Evolutionary conservation across 2,888 invertebrate genomes (phyloP), one percentile per base, ranked within the genome.

Genomic region (Drosophila recens): DNA sequence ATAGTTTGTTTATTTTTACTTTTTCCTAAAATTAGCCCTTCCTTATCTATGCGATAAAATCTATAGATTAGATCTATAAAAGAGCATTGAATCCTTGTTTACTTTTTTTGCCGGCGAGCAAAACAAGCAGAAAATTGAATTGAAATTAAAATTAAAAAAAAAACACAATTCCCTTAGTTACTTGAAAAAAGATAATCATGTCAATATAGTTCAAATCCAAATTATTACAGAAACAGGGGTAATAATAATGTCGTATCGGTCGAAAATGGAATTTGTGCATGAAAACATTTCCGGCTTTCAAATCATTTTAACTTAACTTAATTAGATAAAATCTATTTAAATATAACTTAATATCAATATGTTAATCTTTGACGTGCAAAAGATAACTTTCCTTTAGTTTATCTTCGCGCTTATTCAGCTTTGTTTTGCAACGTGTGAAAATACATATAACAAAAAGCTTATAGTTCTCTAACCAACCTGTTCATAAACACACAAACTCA

Each of bases 401-500:
- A 20, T 6, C 4, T 8, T 51, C 1, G 20, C 8, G 34, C 13
- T 33, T 11, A 10, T 33, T 34, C 34, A 34, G 11, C 17, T 20
- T 13, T 20, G 11, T 11, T 17, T 2, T 11, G 17, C 17, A 17
- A 34, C 13, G 34, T 43, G 20, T 34, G 42, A 34, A 56, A 56
- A 56, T 20, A 30, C 30, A 61, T 17, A 17, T 17, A 17, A n/a
- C n/a, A n/a, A n/a, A n/a, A 42, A 51, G 17, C 4, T 42, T 42
- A 20, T 23, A 34, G n/a, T 45, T 33, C 43, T 43, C 9, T 1
- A 6, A 45, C 20, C 23, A 9, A 57, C 45, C n/a, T 34, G 33
- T 15, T 45, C 13, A 23, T 17, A 48, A 17, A 51, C 17, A 56
- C 27, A 36, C 15, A 17, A 10, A 30, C 30, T 20, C 20, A 34